Evolutionary conservation across 2,888 invertebrate species (phyloP).

Genomic region (Coleophora flavipennella): DNA sequence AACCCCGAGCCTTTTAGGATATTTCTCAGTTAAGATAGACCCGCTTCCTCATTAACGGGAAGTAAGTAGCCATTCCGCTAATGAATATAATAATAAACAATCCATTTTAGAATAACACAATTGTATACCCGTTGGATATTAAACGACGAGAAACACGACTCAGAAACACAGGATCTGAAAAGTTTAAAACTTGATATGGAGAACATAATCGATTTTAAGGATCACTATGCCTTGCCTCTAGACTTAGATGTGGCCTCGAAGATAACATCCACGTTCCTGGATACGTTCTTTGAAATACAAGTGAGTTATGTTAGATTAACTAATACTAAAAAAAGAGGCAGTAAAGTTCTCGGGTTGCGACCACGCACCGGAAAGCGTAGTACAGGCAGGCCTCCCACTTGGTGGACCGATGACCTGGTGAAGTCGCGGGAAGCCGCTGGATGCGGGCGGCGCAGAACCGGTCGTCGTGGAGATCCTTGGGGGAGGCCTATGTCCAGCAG

Average conservation of each 20-base stretch:
- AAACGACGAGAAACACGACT: slow-evolving; percentile 29
- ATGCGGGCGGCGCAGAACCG: no score
- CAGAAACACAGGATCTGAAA: slow-evolving; percentile 22
- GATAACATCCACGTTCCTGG: slow-evolving; percentile 29
- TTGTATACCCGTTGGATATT: slow-evolving; percentile 45
- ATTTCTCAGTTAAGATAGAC: background rate
- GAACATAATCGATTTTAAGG: slow-evolving; percentile 29
- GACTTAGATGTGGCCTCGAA: slow-evolving; percentile 18
- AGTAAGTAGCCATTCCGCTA: no score
- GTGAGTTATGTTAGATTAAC: slow-evolving; percentile 24
- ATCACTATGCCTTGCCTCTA: slow-evolving; percentile 35
- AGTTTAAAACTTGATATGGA: background rate
- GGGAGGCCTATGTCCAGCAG: no score
- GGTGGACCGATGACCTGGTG: no score
- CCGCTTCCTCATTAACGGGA: background rate
- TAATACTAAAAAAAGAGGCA: no score
- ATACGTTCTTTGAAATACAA: slow-evolving; percentile 37
- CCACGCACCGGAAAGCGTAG: no score
- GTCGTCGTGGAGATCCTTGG: no score
- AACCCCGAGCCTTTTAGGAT: no score
- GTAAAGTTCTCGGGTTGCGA: no score
- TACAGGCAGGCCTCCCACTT: no score
- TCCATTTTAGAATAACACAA: slow-evolving; percentile 34
- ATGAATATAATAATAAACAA: background rate
- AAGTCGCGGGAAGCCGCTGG: no score